Evolutionary conservation across 2,113 vertebrate genomes (phyloP).

Genomic region (Campylomormyrus numenius): DNA sequence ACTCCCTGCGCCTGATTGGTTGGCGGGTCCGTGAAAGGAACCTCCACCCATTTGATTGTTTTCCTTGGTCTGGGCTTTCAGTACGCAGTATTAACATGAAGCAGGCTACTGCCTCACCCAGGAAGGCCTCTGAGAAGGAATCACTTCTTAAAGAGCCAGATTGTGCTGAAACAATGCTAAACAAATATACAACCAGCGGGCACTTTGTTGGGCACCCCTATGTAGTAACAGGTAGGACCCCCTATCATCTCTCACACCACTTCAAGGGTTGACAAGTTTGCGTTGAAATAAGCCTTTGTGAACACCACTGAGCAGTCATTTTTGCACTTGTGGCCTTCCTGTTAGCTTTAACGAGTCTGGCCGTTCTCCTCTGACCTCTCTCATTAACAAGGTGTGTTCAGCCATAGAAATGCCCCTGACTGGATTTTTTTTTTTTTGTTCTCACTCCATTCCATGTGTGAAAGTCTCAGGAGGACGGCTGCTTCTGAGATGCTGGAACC

Average conservation of each 20-base stretch:
- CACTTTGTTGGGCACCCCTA: not conserved
- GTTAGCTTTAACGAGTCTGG: not conserved
- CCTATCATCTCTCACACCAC: not conserved
- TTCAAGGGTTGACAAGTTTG: not conserved
- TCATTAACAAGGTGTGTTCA: not conserved
- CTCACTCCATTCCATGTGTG: not conserved
- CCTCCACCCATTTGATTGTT: slow-evolving; percentile 5
- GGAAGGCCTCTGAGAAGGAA: not conserved
- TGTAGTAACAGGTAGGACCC: not conserved
- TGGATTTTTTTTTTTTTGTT: not conserved
- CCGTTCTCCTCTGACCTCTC: not conserved
- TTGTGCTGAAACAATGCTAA: not conserved
- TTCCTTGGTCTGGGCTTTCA: not conserved
- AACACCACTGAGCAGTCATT: not conserved
- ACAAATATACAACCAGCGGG: not conserved
- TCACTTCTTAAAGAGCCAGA: not conserved
- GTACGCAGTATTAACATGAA: not conserved
- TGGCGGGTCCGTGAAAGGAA: not conserved
- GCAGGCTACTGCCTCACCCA: not conserved
- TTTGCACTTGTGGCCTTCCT: not conserved
- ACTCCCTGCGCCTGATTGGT: not conserved
- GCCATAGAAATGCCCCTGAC: not conserved
- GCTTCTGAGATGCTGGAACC: not conserved
- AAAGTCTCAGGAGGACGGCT: not conserved
- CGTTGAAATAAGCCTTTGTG: not conserved